Evolutionary conservation across 1,140 invertebrate species (phyloP), one percentile per base, ranked within the genome.

Genomic region (Penaeus indicus): DNA sequence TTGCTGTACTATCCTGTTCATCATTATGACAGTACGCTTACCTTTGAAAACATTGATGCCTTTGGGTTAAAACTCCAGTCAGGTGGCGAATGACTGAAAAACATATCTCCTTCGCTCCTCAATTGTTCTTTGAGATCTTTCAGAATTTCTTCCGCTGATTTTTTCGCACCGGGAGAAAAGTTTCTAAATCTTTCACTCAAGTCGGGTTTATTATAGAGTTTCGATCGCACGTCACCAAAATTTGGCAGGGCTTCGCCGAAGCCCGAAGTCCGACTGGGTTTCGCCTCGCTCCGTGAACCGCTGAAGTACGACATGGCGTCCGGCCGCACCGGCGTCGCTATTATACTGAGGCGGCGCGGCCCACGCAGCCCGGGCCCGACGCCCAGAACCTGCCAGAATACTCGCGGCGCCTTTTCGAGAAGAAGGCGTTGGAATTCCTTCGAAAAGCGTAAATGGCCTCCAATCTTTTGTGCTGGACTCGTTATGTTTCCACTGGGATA

Each of bases 51-150:
- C 69, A 85, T 61, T 72, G 72, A 64, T 25, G 81, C 75, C 60
- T 85, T 85, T 19, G 84, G 84, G 32, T 54, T 75, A 72, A 84
- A 84, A 27, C 84, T 67, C 84, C 84, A 85, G 32, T 85, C 72
- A 62, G 84, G 84, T 54, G 84, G 64, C 19, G 84, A 85, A 38
- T 78, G 16, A 54, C 32, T 85, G 60, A 85, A 85, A 67, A 85
- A 85, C 84, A 85, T 85, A 75, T 85, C 84, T 19, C 84, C 72
- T 69, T 85, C 84, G 21, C 84, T 32, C 10, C 84, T 72, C 32
- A 85, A 78, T 62, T 85, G 84, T 78, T 85, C 69, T 67, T 85
- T 85, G n/a, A 85, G 72, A 62, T 85, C 84, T 63, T 67, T 72
- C 69, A 85, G 60, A 32, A 85, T 85, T 75, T 85, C 84, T 62